Percentiles rank a stretch among this genome's conserved stretches.
Conservation (phyloP, 1,140 invertebrate species). For the Rhopalosiphum padi region DNA sequence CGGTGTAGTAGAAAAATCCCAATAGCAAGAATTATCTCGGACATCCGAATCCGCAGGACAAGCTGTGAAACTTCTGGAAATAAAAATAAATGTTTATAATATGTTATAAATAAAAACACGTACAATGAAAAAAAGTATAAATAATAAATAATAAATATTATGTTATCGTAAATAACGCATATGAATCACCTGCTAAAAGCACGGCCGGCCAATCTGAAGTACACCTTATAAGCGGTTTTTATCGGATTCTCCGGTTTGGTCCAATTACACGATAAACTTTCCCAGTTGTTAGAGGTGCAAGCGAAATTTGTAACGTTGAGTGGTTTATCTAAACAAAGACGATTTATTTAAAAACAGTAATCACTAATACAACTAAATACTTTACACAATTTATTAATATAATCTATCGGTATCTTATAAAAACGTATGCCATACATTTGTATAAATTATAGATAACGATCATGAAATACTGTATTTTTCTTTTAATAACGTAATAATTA, state of each 20-base stretch:
- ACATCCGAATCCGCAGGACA: slow-evolving; percentile 59
- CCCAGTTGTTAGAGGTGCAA: slow-evolving; percentile 73
- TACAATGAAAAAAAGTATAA: too few relatives aligned
- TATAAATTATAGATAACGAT: too few relatives aligned
- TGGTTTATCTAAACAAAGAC: slow-evolving; percentile 57
- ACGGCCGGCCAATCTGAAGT: slow-evolving; percentile 65
- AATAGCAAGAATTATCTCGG: slow-evolving; percentile 65
- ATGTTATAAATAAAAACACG: too few relatives aligned
- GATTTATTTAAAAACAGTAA: neutral
- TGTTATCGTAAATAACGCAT: neutral
- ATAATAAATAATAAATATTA: too few relatives aligned
- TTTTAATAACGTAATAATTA: too few relatives aligned
- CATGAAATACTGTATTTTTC: too few relatives aligned
- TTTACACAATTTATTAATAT: neutral
- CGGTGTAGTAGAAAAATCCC: slow-evolving; percentile 68
- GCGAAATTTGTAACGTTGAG: slow-evolving; percentile 69
- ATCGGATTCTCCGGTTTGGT: slow-evolving; percentile 66
- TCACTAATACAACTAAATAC: neutral
- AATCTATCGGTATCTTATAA: too few relatives aligned
- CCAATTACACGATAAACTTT: slow-evolving; percentile 73
- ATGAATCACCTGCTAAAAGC: slow-evolving; percentile 60
- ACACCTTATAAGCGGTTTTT: slow-evolving; percentile 67
- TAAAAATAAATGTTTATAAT: neutral
- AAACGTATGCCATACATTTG: too few relatives aligned
- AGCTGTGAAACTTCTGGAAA: slow-evolving; percentile 55